A percentile compares a stretch with the other conserved stretches of the same genome.
Evolutionary conservation across 2,113 vertebrate species (phyloP).

Genomic region (Toxotes jaculatrix): DNA sequence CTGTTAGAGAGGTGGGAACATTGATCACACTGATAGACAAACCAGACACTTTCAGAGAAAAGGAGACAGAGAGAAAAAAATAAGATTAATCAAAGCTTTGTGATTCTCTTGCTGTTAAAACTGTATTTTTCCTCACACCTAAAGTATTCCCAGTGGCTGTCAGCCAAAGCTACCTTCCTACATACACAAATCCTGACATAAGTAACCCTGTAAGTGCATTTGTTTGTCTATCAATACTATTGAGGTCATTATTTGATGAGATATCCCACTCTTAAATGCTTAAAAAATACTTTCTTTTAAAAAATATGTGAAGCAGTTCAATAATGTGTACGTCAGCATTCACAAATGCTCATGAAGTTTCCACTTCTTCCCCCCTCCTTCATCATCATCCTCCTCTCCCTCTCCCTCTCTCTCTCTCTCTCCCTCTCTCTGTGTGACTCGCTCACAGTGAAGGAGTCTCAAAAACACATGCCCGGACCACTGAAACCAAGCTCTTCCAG

Average conservation of each 20-base stretch:
- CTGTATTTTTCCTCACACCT: constrained; percentile 17
- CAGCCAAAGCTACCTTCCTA: neutral
- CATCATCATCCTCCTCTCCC: constrained; percentile 41
- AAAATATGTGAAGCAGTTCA: constrained; percentile 75
- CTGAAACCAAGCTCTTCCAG: constrained; percentile 79
- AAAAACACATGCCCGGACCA: constrained; percentile 73
- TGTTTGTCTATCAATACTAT: neutral
- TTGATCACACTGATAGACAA: constrained; percentile 78
- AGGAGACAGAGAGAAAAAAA: constrained; percentile 9
- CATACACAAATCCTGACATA: neutral
- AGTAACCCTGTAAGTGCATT: neutral
- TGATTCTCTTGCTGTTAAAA: constrained; percentile 20
- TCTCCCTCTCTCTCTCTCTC: constrained; percentile 23
- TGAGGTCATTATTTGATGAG: neutral
- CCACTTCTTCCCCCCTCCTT: constrained; percentile 58
- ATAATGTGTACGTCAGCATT: constrained; percentile 70
- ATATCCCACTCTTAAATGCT: constrained; percentile 13
- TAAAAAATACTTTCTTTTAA: constrained; percentile 23
- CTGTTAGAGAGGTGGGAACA: constrained; percentile 49
- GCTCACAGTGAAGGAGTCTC: constrained; percentile 57
- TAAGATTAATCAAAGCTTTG: neutral
- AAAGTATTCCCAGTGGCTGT: constrained; percentile 1
- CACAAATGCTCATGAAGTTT: constrained; percentile 73
- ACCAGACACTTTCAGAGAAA: constrained; percentile 65
- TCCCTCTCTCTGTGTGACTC: constrained; percentile 28